phyloP scores from a whole-genome alignment of 1,140 invertebrate genomes.

The Scaptodrosophila lebanonensis region DNA sequence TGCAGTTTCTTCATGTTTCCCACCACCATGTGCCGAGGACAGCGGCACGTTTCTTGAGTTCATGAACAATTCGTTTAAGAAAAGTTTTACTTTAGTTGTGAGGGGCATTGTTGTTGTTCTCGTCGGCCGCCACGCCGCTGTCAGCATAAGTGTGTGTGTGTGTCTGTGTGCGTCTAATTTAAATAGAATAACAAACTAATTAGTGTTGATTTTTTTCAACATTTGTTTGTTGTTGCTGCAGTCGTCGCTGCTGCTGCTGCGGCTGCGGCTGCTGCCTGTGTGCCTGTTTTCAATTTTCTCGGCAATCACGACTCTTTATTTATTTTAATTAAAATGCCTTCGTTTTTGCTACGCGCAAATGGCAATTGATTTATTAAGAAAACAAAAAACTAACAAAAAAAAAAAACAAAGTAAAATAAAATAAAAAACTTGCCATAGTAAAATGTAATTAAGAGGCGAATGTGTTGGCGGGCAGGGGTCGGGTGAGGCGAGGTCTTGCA shows the following conservation, averaged over 20 bases:
- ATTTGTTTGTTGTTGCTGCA: too few relatives aligned
- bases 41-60: too few relatives aligned
- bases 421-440: conserved; percentile 18
- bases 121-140: neutral
- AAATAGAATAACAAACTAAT: conserved; percentile 75
- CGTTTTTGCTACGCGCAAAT: conserved; percentile 22
- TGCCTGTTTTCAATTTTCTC: conserved; percentile 31
- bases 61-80: too few relatives aligned
- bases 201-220: conserved; percentile 55
- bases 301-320: conserved; percentile 36
- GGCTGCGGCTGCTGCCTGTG: too few relatives aligned
- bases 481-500: conserved; percentile 33
- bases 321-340: conserved; percentile 40
- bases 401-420: conserved; percentile 16
- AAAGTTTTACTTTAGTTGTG: too few relatives aligned
- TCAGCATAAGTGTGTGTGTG: conserved; percentile 3
- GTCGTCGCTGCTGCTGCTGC: too few relatives aligned
- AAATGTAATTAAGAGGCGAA: too few relatives aligned
- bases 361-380: conserved; percentile 41
- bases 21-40: too few relatives aligned
- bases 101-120: too few relatives aligned
- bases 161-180: conserved; percentile 32
- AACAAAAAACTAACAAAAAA: conserved; percentile 33
- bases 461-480: too few relatives aligned
- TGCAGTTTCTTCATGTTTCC: too few relatives aligned